Evolutionary conservation across 2,888 invertebrate species (phyloP), one percentile per base, ranked within the genome.

Genomic region (Lasioglossum calceatum): DNA sequence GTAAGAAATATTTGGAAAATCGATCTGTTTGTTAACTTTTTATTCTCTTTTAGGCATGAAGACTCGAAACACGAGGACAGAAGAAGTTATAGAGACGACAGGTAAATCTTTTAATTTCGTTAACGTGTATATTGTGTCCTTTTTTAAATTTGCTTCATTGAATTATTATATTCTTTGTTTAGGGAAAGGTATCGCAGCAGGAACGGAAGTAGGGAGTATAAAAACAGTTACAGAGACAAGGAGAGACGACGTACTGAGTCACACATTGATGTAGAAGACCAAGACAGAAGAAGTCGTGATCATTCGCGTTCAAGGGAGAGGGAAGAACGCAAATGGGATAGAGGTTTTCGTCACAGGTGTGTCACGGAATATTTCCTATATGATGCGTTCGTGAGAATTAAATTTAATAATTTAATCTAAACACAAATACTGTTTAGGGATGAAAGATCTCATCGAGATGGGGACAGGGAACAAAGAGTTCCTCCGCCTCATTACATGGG

Each of bases 401-500:
- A 50, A 64, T 58, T 36, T 54, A 50, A 71, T 64, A 54, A 47
- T n/a, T n/a, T n/a, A n/a, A n/a, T n/a, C n/a, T n/a, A n/a, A n/a
- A n/a, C n/a, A 58, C n/a, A 2, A 12, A 0, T 4, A 64, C 77
- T 32, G 4, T 81, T 81, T 39, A 86, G 85, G 74, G 86, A 87
- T 12, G 82, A 80, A 0, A 64, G 84, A 72, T 70, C 79, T 64
- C 58, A 87, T 85, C 87, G 81, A 8, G 90, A 90, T 4, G 87
- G 87, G 71, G 77, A 83, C 10, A 86, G 90, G 71, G 85, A 87
- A 67, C 72, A 32, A 75, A 85, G 86, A 16, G 19, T 87, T 16
- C 14, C 74, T 16, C 36, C 87, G 5, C 61, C 80, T 1, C 86
- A 84, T 77, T 89, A 85, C 44, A 85, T 92, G 0, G 92, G 92